phyloP scores from a whole-genome alignment of 2,797 vertebrate genomes.

The Valencia hispanica region DNA sequence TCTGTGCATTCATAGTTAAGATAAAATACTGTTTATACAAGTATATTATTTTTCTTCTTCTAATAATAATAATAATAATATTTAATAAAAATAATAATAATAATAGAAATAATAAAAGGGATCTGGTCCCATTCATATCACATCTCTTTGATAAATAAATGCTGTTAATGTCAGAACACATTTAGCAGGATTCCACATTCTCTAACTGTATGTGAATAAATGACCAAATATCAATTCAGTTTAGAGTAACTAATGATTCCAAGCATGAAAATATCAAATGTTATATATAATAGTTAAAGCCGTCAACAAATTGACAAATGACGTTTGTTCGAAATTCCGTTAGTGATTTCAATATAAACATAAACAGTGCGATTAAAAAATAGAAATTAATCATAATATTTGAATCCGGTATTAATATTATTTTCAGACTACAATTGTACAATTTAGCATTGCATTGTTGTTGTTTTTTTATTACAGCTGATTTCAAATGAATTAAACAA shows the following conservation, averaged over 20 bases:
- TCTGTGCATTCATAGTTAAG: background rate
- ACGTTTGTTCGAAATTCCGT: background rate
- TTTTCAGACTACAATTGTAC: background rate
- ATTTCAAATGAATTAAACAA: background rate
- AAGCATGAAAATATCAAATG: background rate
- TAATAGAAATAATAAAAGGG: background rate
- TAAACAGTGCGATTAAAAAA: background rate
- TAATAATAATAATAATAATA: too few relatives aligned
- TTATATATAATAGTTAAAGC: background rate
- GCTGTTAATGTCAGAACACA: background rate
- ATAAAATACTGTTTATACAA: too few relatives aligned
- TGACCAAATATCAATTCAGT: background rate
- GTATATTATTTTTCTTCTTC: too few relatives aligned
- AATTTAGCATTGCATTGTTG: background rate
- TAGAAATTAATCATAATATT: background rate
- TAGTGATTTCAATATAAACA: background rate
- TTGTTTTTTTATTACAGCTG: background rate
- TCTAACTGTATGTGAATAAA: background rate
- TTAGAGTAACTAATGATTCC: background rate
- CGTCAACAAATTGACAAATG: background rate
- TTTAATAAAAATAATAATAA: background rate
- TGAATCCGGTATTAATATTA: background rate
- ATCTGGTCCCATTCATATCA: background rate
- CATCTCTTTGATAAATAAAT: background rate
- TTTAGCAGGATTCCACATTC: background rate